Evolutionary conservation across 2,888 invertebrate genomes (phyloP).

Genomic region (Rhyacophila evoluta): DNA sequence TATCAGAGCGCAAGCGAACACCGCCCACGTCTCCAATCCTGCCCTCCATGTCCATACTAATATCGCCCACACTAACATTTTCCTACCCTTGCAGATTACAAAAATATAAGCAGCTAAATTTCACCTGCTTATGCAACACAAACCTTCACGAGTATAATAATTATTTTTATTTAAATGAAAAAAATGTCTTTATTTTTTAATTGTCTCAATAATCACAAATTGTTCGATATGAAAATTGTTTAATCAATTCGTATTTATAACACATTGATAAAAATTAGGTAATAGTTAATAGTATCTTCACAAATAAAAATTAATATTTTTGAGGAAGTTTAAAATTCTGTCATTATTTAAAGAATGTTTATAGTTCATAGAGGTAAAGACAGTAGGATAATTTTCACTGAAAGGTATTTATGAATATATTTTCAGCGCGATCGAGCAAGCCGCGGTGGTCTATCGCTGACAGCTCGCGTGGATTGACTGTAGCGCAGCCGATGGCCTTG

Average conservation of each 20-base stretch:
- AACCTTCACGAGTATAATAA: not conserved
- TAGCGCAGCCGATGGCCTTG: conserved; percentile 68
- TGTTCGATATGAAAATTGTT: not conserved
- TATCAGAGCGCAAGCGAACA: conserved; percentile 67
- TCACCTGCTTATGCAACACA: not conserved
- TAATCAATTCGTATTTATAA: not conserved
- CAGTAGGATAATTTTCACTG: not conserved
- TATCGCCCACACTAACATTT: conserved; percentile 69
- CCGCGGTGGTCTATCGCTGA: conserved; percentile 57
- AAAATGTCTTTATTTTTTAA: not conserved
- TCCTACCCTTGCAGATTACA: too few relatives aligned
- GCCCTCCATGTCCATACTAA: conserved; percentile 58
- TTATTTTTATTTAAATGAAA: not conserved
- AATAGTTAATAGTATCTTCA: not conserved
- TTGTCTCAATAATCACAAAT: not conserved
- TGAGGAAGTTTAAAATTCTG: not conserved
- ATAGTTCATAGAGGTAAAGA: not conserved
- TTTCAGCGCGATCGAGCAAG: conserved; percentile 60
- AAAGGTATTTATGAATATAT: conserved; percentile 59
- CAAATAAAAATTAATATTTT: not conserved
- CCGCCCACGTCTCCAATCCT: conserved; percentile 60
- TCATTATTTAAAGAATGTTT: not conserved
- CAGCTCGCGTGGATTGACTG: conserved; percentile 62
- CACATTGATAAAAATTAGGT: not conserved
- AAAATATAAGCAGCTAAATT: not conserved